Evolutionary conservation across 2,797 vertebrate species (phyloP).

Genomic region (Liparis tanakae): DNA sequence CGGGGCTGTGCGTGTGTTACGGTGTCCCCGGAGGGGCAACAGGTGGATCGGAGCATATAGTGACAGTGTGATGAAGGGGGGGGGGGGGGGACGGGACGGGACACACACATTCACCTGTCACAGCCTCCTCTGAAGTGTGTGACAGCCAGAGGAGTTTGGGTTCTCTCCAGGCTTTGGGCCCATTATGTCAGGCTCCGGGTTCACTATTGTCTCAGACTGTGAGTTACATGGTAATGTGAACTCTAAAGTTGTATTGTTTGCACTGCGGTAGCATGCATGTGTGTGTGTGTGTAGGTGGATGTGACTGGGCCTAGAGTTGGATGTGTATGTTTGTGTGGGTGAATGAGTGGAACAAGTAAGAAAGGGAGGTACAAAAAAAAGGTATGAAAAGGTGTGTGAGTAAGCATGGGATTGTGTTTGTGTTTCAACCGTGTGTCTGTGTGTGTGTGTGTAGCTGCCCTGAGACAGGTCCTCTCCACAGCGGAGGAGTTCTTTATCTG

Average conservation of each 20-base stretch:
- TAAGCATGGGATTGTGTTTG: slow-evolving; percentile 20
- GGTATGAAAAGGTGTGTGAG: slow-evolving; percentile 37
- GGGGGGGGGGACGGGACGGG: background rate
- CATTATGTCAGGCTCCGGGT: slow-evolving; percentile 34
- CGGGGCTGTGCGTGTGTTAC: slow-evolving; percentile 15
- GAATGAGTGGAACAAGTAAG: slow-evolving; percentile 36
- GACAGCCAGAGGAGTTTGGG: slow-evolving; percentile 49
- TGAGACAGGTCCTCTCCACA: slow-evolving; percentile 58
- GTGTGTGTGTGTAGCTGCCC: slow-evolving; percentile 40
- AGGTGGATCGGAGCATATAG: slow-evolving; percentile 74
- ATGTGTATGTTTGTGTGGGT: slow-evolving; percentile 52
- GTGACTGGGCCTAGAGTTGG: slow-evolving; percentile 32
- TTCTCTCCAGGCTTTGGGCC: slow-evolving; percentile 37
- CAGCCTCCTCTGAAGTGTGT: slow-evolving; percentile 53
- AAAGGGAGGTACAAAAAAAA: slow-evolving; percentile 15
- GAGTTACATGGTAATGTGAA: slow-evolving; percentile 48
- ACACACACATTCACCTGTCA: slow-evolving; percentile 64
- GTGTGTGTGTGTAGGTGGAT: slow-evolving; percentile 43
- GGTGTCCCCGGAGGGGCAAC: slow-evolving; percentile 65
- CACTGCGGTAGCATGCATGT: slow-evolving; percentile 26
- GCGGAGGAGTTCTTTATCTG: slow-evolving; percentile 48
- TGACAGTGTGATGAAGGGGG: slow-evolving; percentile 28
- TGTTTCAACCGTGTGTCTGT: slow-evolving; percentile 40
- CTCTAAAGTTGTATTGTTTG: slow-evolving; percentile 38
- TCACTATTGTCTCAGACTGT: slow-evolving; percentile 41